phyloP scores from a whole-genome alignment of 2,113 vertebrate species.

The Fregata magnificens region DNA sequence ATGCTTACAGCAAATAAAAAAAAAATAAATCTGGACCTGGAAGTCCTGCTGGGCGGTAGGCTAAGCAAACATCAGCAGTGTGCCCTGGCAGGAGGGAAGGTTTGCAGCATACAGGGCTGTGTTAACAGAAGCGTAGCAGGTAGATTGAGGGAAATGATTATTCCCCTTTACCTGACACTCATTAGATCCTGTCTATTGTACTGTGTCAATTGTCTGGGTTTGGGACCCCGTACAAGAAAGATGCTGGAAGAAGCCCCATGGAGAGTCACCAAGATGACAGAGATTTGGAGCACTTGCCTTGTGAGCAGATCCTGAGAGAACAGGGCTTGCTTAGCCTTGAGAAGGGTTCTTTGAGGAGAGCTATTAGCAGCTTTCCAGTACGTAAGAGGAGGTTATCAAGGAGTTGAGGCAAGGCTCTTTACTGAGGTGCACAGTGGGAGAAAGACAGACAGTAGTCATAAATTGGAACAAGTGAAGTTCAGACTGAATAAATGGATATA shows the following conservation, averaged over 20 bases:
- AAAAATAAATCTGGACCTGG: background rate
- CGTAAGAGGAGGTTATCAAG: background rate
- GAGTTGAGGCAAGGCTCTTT: background rate
- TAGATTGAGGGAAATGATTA: background rate
- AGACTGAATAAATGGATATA: background rate
- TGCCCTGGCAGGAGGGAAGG: background rate
- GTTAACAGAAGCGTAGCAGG: background rate
- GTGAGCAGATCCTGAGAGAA: background rate
- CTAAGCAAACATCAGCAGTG: background rate
- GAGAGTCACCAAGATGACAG: background rate
- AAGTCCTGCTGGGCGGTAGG: background rate
- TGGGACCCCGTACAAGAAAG: background rate
- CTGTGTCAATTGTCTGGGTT: background rate
- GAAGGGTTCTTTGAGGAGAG: background rate
- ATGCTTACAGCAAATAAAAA: background rate
- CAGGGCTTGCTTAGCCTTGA: background rate
- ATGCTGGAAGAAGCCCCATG: background rate
- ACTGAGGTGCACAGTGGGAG: background rate
- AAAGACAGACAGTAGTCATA: background rate
- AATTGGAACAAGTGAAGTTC: background rate
- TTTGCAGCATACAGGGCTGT: background rate
- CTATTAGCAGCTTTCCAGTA: background rate
- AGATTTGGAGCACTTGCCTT: background rate
- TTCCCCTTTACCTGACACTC: background rate
- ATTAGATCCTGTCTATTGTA: background rate